Evolutionary conservation across 2,113 vertebrate species (phyloP).

Genomic region (Triplophysa tibetana): DNA sequence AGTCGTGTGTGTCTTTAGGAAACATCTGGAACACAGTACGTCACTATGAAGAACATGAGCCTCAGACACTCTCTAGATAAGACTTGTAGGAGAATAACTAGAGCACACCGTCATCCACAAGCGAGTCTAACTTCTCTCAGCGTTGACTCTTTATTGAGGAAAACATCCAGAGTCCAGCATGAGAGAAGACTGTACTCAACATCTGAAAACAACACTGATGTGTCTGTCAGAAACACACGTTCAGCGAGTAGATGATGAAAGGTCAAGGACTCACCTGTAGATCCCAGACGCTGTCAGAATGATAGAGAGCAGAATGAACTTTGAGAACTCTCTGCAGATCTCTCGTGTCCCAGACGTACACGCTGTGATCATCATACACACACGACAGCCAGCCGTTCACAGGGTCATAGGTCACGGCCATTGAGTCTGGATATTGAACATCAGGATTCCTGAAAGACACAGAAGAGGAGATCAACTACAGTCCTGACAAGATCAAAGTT

Average conservation of each 20-base stretch:
- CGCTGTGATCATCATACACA: slow-evolving; percentile 94
- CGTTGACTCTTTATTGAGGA: no score
- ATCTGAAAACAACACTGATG: no score
- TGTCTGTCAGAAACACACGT: no score
- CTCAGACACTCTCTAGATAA: no score
- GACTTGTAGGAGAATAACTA: no score
- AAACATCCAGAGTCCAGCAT: no score
- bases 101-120: no score
- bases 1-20: slow-evolving; percentile 81
- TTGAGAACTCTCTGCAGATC: slow-evolving; percentile 89
- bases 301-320: slow-evolving; percentile 91
- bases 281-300: slow-evolving; percentile 91
- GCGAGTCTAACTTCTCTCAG: no score
- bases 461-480: slow-evolving; percentile 54
- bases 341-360: slow-evolving; percentile 94
- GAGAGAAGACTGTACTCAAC: no score
- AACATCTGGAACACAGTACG: slow-evolving; percentile 75
- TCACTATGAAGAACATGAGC: no score
- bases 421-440: slow-evolving; percentile 84
- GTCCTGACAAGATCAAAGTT: neutral
- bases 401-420: slow-evolving; percentile 89
- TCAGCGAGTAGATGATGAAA: no score
- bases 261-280: slow-evolving; percentile 79
- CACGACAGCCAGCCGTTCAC: slow-evolving; percentile 90
- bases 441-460: slow-evolving; percentile 76